Base-by-base conservation (phyloP, 2,888 invertebrate genomes). In the Notocelia uddmanniana region DNA sequence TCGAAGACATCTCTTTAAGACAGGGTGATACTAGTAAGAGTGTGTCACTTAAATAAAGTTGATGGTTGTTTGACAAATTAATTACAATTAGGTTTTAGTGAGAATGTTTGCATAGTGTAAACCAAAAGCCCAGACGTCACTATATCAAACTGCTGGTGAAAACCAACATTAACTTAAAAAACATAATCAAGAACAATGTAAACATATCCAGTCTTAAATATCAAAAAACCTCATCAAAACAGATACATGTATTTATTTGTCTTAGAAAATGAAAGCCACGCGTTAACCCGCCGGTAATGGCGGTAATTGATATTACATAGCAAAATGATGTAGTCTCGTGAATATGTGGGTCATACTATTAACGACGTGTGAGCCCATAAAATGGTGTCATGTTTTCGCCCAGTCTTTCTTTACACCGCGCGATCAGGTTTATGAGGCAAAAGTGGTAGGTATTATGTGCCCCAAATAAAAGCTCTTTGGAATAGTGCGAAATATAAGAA, bases 271-370 rank as follows among this genome's bases (percentile, higher is more conserved):
- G 50, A 59, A 52, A 66, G 59, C 37, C 34, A n/a, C 15, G 21
- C 31, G 18, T 48, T 21, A 18, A 26, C 19, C 6, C 41, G 26
- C 26, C 18, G 26, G 21, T 72, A 26, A 26, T n/a, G n/a, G n/a
- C n/a, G n/a, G 26, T 26, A 67, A 67, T 72, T 67, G 71, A 60
- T 72, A 55, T 62, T 63, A 68, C 68, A 68, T 64, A 73, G 50
- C 37, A 23, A 52, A 58, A 58, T 64, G 45, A 69, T 73, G 73
- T n/a, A 64, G 64, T 66, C 41, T 54, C 26, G 37, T 19, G 15
- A 66, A 66, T 67, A 76, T 78, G 74, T 79, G 58, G 77, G 78
- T 76, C 52, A 48, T 55, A 48, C 68, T 55, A 74, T 77, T 76
- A 75, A 77, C 73, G 75, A 74, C 57, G 19, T 58, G 26, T 50